Evolutionary conservation across 2,888 invertebrate species (phyloP).

Genomic region (Platycnemis pennipes): DNA sequence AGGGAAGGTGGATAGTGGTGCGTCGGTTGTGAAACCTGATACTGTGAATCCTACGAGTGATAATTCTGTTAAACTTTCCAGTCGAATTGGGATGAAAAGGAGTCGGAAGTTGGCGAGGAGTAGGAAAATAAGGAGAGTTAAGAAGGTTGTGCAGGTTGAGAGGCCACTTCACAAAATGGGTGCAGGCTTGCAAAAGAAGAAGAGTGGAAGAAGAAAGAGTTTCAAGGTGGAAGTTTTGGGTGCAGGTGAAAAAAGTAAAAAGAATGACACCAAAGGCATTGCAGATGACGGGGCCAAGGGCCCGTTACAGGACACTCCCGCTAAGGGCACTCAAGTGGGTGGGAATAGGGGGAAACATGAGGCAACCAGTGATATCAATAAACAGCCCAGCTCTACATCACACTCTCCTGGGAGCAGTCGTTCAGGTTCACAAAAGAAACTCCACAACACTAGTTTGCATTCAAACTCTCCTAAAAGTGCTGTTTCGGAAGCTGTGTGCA

Average conservation of each 20-base stretch:
- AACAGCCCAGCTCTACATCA: conserved; percentile 36
- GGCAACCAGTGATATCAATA: conserved; percentile 1
- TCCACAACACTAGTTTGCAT: background rate
- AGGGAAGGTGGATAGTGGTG: conserved; percentile 46
- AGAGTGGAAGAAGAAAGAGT: conserved; percentile 71
- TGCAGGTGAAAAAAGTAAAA: conserved; percentile 68
- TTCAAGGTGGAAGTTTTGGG: conserved; percentile 56
- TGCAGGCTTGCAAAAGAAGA: conserved; percentile 70
- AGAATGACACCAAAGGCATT: conserved; percentile 63
- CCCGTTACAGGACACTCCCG: conserved; percentile 28
- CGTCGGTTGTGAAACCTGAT: conserved; percentile 45
- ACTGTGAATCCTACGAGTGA: conserved; percentile 32
- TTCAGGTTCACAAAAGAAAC: conserved; percentile 54
- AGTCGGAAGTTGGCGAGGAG: conserved; percentile 47
- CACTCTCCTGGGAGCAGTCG: conserved; percentile 44
- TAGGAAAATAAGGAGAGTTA: conserved; percentile 66
- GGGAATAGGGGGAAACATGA: conserved; percentile 40
- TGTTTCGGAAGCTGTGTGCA: background rate
- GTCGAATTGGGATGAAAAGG: conserved; percentile 68
- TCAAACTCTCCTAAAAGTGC: conserved; percentile 5
- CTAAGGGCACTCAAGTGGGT: conserved; percentile 57
- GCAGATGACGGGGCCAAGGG: conserved; percentile 55
- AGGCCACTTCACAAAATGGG: conserved; percentile 74
- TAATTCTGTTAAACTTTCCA: conserved; percentile 53
- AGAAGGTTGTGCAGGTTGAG: conserved; percentile 70